Conservation (phyloP, 2,113 vertebrate species). For the Corvus moneduloides region DNA sequence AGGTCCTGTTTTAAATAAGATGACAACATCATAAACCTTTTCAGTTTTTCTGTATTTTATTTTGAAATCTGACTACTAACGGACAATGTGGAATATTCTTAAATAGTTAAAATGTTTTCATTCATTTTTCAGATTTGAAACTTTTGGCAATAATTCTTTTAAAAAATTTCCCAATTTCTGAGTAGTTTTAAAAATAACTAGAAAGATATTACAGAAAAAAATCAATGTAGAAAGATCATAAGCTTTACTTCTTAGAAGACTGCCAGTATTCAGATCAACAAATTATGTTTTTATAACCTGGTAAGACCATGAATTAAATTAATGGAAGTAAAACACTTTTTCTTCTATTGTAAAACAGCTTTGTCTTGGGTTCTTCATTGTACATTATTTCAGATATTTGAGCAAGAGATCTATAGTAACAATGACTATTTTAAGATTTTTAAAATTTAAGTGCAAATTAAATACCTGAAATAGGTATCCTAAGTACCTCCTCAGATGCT, state of each 20-base stretch:
- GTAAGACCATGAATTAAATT: background rate
- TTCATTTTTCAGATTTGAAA: background rate
- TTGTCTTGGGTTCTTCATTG: background rate
- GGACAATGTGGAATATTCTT: fast-evolving
- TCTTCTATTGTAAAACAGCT: background rate
- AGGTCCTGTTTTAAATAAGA: background rate
- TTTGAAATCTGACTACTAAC: background rate
- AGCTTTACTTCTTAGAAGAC: background rate
- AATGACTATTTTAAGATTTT: background rate
- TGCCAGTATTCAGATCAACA: background rate
- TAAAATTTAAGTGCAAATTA: background rate
- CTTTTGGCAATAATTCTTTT: background rate
- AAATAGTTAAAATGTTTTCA: background rate
- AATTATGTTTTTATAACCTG: background rate
- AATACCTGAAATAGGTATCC: background rate
- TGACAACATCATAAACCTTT: background rate
- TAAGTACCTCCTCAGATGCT: background rate
- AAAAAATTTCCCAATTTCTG: background rate
- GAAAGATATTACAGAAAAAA: background rate
- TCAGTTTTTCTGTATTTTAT: background rate
- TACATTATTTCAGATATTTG: background rate
- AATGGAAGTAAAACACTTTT: background rate
- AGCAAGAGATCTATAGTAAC: background rate
- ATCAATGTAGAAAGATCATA: background rate
- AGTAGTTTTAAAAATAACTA: background rate